A percentile compares a stretch with the other conserved stretches of the same genome.
Conservation (phyloP, 2,888 invertebrate species). For the Ariolimax columbianus region DNA sequence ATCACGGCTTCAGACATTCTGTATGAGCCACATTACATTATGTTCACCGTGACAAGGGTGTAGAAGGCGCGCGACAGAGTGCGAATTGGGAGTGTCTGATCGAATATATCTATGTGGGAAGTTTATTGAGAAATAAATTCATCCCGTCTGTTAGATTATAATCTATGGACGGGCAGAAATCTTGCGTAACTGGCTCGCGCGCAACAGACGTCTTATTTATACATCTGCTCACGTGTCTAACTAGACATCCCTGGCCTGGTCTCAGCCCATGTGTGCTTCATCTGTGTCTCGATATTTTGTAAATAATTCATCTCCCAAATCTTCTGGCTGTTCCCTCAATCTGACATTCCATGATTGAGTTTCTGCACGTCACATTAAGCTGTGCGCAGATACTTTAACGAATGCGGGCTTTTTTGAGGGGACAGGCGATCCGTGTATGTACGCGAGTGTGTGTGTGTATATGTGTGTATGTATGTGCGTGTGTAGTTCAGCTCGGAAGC, state of each 20-base stretch:
- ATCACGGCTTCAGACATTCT: no score
- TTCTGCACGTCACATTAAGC: not conserved
- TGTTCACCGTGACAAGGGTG: no score
- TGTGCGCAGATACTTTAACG: not conserved
- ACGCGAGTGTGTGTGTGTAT: no score
- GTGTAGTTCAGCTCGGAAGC: no score
- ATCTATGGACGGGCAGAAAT: not conserved
- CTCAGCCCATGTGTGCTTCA: not conserved
- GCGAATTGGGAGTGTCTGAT: no score
- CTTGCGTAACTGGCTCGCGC: not conserved
- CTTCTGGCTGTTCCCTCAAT: not conserved
- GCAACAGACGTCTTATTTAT: not conserved
- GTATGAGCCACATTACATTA: no score
- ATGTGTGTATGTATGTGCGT: not conserved
- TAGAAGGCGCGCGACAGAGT: no score
- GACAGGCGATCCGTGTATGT: not conserved
- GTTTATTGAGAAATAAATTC: not conserved
- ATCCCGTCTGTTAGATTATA: not conserved
- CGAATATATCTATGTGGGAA: not conserved
- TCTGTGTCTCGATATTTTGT: not conserved
- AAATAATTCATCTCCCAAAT: constrained; percentile 18
- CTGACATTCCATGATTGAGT: constrained; percentile 9
- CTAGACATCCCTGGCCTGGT: not conserved
- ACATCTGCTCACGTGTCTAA: not conserved
- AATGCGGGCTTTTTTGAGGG: not conserved